A percentile compares a stretch with the other conserved stretches of the same genome.
Evolutionary conservation across 2,797 vertebrate genomes (phyloP).

Genomic region (Fringilla coelebs): DNA sequence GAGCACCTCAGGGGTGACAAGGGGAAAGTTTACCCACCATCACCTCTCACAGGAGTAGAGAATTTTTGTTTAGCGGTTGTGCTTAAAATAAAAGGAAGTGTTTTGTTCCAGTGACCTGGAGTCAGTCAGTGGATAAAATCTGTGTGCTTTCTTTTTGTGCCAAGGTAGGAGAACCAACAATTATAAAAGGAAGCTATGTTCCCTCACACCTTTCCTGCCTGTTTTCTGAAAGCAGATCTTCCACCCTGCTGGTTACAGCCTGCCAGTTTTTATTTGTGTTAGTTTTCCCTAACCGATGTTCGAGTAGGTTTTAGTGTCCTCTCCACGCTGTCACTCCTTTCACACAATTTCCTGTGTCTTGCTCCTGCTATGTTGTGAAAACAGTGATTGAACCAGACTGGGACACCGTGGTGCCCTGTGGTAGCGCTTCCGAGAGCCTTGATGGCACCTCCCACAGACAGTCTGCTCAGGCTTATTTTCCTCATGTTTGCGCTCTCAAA

Average conservation of each 20-base stretch:
- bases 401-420: neutral
- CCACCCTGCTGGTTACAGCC: neutral
- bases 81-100: constrained; percentile 39
- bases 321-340: neutral
- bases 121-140: constrained; percentile 8
- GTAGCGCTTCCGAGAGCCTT: neutral
- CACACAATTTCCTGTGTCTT: neutral
- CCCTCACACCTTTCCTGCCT: constrained; percentile 57
- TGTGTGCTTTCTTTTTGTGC: neutral
- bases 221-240: constrained; percentile 39
- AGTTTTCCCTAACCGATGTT: neutral
- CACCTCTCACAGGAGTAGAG: neutral
- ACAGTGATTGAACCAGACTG: neutral
- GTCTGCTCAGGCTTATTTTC: constrained; percentile 8
- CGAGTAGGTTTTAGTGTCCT: neutral
- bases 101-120: constrained; percentile 17
- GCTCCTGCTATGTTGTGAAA: neutral
- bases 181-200: constrained; percentile 36
- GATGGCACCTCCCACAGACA: neutral
- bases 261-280: neutral
- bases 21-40: neutral
- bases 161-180: constrained; percentile 40
- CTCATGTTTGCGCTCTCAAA: neutral
- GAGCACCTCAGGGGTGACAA: neutral
- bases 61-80: neutral